phyloP scores from a whole-genome alignment of 2,888 invertebrate species.

The Cylloceria caligata region DNA sequence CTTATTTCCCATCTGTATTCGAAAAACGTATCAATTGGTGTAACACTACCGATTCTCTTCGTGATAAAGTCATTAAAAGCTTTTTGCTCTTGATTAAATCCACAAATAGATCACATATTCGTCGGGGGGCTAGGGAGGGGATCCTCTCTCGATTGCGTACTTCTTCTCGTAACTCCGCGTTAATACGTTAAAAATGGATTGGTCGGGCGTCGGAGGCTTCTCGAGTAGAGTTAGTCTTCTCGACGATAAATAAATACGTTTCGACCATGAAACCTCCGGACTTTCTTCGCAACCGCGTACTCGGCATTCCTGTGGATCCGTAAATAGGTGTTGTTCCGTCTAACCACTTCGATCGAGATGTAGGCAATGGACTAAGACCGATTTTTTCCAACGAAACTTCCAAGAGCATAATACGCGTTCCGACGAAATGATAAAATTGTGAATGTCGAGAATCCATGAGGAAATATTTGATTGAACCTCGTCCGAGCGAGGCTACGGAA shows the following conservation, averaged over 20 bases:
- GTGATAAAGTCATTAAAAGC: conserved; percentile 59
- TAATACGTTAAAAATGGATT: neutral
- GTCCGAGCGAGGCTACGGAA: neutral
- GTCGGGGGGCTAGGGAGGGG: neutral
- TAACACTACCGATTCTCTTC: conserved; percentile 47
- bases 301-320: neutral
- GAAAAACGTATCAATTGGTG: conserved; percentile 50
- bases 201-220: neutral
- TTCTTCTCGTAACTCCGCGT: neutral
- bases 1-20: conserved; percentile 45
- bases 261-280: neutral
- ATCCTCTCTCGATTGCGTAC: conserved; percentile 3
- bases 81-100: conserved; percentile 31
- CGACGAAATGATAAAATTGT: neutral
- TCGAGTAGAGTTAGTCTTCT: neutral
- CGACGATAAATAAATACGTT: neutral
- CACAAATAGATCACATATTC: conserved; percentile 30
- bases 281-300: neutral
- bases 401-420: neutral
- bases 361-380: neutral
- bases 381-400: conserved; percentile 2
- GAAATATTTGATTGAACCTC: neutral
- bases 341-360: neutral
- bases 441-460: neutral
- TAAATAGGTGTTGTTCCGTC: neutral